These are phyloP conservation scores for Tetanocera ferruginea DNA, from an alignment of 2,888 invertebrate genomes.

Conservation along the genomic window DNA sequence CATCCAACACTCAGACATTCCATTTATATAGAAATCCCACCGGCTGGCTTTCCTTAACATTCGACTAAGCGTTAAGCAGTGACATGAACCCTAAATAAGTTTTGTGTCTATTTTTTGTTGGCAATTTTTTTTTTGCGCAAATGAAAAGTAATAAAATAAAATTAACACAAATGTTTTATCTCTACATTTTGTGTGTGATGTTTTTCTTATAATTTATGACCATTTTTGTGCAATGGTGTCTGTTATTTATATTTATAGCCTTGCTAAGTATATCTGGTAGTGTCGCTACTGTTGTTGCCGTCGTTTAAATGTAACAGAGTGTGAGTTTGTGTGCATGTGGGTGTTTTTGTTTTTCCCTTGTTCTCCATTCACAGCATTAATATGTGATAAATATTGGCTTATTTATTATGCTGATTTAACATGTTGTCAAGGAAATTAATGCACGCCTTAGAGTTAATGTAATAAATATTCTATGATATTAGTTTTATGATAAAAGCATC, in stretches of 20 bases:
- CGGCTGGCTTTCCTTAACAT: neutral
- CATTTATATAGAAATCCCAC: neutral
- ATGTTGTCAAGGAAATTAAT: no score
- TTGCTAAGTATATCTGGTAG: neutral
- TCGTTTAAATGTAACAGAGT: no score
- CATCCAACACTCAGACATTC: neutral
- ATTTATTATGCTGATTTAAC: no score
- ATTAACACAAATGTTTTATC: conserved; percentile 61
- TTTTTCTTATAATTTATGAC: conserved; percentile 40
- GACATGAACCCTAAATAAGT: conserved; percentile 17
- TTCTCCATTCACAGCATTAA: no score
- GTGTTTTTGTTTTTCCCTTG: no score
- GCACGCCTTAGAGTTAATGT: no score
- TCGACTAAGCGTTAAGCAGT: neutral
- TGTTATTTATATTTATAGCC: conserved; percentile 44
- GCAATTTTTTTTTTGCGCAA: conserved; percentile 38
- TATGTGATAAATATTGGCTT: no score
- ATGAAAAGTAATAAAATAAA: conserved; percentile 65
- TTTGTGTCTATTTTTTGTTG: conserved; percentile 17
- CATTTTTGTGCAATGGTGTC: conserved; percentile 27
- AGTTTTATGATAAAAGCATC: no score
- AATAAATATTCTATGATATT: no score
- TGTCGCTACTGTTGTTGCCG: neutral
- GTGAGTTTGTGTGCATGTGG: no score
- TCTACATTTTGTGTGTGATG: conserved; percentile 39